Evolutionary conservation across 2,113 vertebrate species (phyloP).

Genomic region (Actinemys pallida): DNA sequence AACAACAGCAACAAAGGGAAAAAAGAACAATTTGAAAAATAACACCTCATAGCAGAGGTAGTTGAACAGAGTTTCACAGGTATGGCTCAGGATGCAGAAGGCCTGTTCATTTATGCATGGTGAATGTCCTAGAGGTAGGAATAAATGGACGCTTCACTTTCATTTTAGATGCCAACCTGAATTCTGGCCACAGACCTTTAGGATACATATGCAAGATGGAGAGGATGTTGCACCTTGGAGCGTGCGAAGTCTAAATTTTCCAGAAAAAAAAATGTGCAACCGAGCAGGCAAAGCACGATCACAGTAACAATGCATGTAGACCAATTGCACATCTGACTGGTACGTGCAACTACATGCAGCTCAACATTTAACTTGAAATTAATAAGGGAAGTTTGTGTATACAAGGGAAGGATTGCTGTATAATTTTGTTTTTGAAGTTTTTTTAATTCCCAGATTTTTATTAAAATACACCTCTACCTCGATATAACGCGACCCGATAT

Average conservation of each 20-base stretch:
- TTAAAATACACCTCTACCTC: too few species aligned
- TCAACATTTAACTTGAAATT: background rate
- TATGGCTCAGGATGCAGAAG: background rate
- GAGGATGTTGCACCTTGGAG: background rate
- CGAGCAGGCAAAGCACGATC: background rate
- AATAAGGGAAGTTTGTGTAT: rapidly evolving
- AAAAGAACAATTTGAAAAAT: background rate
- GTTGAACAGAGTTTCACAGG: background rate
- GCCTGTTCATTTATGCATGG: rapidly evolving
- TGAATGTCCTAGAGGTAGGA: background rate
- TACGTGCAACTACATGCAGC: background rate
- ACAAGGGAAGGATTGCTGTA: background rate
- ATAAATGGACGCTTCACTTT: background rate
- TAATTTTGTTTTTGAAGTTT: background rate
- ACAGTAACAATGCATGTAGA: rapidly evolving
- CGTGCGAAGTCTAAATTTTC: rapidly evolving
- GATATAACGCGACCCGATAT: too few species aligned
- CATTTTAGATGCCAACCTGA: background rate
- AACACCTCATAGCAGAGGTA: background rate
- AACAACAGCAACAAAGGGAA: background rate
- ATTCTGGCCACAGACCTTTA: background rate
- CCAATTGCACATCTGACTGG: background rate
- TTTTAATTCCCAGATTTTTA: background rate
- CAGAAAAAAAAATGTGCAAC: background rate
- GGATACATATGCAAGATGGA: too few species aligned